Conservation (phyloP, 2,888 invertebrate genomes). For the Zaprionus bogoriensis region DNA sequence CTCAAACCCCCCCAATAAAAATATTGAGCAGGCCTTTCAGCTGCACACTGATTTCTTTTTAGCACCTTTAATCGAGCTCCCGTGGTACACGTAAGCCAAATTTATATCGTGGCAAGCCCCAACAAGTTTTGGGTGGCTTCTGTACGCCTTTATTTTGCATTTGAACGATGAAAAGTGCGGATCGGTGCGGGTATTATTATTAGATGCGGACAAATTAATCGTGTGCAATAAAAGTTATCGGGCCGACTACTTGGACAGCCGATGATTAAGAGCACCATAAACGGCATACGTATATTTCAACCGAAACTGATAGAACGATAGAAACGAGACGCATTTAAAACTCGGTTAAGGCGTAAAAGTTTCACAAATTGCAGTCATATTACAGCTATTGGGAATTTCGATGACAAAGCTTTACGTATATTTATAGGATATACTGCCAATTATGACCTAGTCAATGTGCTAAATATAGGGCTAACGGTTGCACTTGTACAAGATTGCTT, state of each 20-base stretch:
- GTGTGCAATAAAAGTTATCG: slow-evolving; percentile 1
- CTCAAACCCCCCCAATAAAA: neutral
- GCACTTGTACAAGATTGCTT: too few relatives aligned
- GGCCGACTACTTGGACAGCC: neutral
- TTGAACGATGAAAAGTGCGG: neutral
- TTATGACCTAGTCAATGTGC: neutral
- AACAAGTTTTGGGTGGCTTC: neutral
- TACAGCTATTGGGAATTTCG: too few relatives aligned
- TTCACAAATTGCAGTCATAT: neutral
- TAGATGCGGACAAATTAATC: neutral
- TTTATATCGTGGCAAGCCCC: neutral
- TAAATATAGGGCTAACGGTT: too few relatives aligned
- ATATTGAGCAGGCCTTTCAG: neutral
- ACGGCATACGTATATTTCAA: neutral
- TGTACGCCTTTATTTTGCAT: neutral
- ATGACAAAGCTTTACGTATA: neutral
- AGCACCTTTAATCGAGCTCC: neutral
- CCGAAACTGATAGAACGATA: neutral
- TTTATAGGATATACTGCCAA: neutral
- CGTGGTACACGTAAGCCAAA: neutral
- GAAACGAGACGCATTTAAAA: neutral
- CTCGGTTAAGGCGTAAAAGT: neutral
- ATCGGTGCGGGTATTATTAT: neutral
- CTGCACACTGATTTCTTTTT: neutral
- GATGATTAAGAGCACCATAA: neutral